These are phyloP conservation scores for Troides oblongomaculatus DNA, from an alignment of 2,888 invertebrate species.

Conservation along the genomic window DNA sequence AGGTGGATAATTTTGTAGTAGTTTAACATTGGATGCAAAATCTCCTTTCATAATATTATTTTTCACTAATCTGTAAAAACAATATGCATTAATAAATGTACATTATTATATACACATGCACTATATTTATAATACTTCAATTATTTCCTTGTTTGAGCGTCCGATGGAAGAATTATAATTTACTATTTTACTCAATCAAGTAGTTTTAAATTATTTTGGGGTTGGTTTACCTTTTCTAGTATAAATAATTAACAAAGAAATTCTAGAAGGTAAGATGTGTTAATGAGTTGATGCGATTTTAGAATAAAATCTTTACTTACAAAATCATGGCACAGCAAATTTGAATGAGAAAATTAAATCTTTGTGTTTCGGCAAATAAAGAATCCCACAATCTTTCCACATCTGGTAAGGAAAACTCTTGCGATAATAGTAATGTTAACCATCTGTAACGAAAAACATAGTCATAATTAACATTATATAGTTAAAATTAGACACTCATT, in stretches of 20 bases:
- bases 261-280: too few species aligned
- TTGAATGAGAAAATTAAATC: constrained; percentile 94
- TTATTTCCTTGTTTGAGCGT: too few species aligned
- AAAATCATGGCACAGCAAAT: constrained; percentile 99
- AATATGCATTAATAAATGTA: background rate
- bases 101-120: background rate
- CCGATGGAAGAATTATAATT: too few species aligned
- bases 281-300: background rate
- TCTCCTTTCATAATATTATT: constrained; percentile 91
- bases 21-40: constrained; percentile 95
- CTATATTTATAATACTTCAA: background rate
- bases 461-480: background rate
- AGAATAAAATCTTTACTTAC: constrained; percentile 82
- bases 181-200: too few species aligned
- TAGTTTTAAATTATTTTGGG: too few species aligned
- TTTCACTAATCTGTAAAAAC: constrained; percentile 85
- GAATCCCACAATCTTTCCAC: constrained; percentile 99
- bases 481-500: background rate
- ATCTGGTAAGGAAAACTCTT: constrained; percentile 98
- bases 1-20: constrained; percentile 95
- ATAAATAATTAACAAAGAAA: too few species aligned
- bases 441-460: constrained; percentile 82
- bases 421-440: constrained; percentile 96
- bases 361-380: constrained; percentile 91
- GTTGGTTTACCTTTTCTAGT: too few species aligned